A percentile compares a stretch with the other conserved stretches of the same genome.
Conservation (phyloP, 2,888 invertebrate species). For the Temnothorax ravouxi region DNA sequence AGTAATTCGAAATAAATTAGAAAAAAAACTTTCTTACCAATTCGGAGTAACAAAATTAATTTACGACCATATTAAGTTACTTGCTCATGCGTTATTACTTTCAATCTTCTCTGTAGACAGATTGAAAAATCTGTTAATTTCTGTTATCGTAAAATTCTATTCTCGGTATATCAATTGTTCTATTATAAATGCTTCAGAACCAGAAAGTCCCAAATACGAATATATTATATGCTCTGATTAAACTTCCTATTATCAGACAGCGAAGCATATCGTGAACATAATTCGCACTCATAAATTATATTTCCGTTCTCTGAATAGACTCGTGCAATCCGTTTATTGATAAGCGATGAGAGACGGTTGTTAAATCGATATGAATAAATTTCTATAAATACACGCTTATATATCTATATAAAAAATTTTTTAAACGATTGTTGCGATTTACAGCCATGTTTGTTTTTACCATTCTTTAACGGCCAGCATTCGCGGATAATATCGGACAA, state of each 20-base stretch:
- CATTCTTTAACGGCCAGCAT: not conserved
- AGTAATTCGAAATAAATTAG: not conserved
- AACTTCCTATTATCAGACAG: not conserved
- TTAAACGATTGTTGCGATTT: slow-evolving; percentile 16
- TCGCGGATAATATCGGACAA: slow-evolving; percentile 30
- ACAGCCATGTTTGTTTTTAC: not conserved
- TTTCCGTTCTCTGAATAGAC: not conserved
- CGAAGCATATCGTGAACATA: not conserved
- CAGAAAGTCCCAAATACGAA: not conserved
- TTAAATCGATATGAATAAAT: not conserved
- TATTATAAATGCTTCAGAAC: not conserved
- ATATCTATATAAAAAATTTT: not conserved
- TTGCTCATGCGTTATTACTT: not conserved
- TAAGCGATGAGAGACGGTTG: not conserved
- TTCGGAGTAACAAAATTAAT: not conserved
- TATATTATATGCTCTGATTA: not conserved
- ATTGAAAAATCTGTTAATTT: not conserved
- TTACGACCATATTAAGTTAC: not conserved
- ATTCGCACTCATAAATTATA: slow-evolving; percentile 6
- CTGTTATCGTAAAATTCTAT: not conserved
- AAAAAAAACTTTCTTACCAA: not conserved
- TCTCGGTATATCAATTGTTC: not conserved
- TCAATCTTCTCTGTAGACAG: not conserved
- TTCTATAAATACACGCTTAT: not conserved
- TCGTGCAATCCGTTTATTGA: slow-evolving; percentile 14